Percentiles rank a stretch among this genome's conserved stretches.
Conservation (phyloP, 2,797 vertebrate genomes). For the Linurgus olivaceus region DNA sequence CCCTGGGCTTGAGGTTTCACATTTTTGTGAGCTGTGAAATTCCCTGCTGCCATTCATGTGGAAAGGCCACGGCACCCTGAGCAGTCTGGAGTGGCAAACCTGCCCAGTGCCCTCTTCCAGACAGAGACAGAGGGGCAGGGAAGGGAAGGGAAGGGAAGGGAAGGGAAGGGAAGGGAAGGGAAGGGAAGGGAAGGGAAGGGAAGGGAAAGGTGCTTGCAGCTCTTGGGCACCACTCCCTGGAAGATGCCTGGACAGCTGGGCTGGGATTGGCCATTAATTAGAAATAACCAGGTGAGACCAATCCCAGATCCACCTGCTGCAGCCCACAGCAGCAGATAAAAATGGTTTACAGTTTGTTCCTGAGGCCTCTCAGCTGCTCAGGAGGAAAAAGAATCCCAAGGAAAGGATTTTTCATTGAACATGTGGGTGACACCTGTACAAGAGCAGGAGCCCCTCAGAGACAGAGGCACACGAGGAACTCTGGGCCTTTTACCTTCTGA, state of each 20-base stretch:
- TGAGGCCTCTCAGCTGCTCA: no score
- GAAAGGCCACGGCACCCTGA: background rate
- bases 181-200: background rate
- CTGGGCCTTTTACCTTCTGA: background rate
- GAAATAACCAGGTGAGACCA: no score
- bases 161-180: background rate
- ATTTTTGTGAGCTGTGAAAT: background rate
- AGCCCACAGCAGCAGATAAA: no score
- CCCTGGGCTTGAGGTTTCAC: background rate
- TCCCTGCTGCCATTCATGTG: background rate
- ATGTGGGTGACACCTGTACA: no score
- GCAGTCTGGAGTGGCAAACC: background rate
- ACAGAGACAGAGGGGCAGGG: background rate
- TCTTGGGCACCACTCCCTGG: slow-evolving; percentile 20
- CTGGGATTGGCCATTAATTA: no score
- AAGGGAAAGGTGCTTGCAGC: background rate
- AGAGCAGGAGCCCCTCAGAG: background rate
- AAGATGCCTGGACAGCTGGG: background rate
- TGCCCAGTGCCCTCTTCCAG: background rate
- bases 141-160: background rate
- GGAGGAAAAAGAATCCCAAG: no score
- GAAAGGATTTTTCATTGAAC: no score
- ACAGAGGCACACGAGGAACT: background rate
- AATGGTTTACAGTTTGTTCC: no score
- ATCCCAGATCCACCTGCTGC: no score